Evolutionary conservation across 2,888 invertebrate species (phyloP), one percentile per base, ranked within the genome.

Genomic region (Drosophila longiperda): DNA sequence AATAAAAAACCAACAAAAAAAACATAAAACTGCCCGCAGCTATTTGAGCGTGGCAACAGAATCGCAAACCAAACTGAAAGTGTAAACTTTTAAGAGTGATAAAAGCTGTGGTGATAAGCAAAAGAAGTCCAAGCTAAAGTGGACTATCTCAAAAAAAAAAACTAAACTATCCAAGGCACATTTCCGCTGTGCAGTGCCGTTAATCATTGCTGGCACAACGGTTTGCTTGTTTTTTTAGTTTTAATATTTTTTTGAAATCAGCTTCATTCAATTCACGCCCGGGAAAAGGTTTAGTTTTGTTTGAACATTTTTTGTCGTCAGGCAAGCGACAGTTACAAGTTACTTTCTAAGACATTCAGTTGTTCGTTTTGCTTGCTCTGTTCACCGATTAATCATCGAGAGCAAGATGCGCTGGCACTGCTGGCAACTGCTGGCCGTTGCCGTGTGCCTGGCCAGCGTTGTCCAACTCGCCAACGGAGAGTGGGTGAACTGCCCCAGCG

Each of bases 401-500:
- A 57, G 11, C 34, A 50, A 29, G 36, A 73, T 78, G 81, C 58
- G 23, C 32, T 34, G 65, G 50, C 58, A 58, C 33, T 75, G 55
- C 55, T 55, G 38, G 55, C 49, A 17, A 15, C 49, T 68, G 34
- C 26, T 66, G 49, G 48, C 33, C 12, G 17, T 42, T 53, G 61
- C 55, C 52, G 33, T 64, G 54, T 72, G 75, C 67, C 64, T 75
- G 65, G 61, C 57, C 66, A 78, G 73, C 73, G 17, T 67, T 57
- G 38, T 59, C 34, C 12, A 61, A 12, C 55, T 63, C 5, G 29
- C 53, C 20, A 9, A 36, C 29, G 68, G 66, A 0, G 63, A 74
- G 57, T 67, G 73, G 66, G 49, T 58, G 63, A 63, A 77, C 33
- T 93, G 93, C 60, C 92, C 93, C 55, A 67, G 82, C 36, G 91